Conservation (phyloP, 2,113 vertebrate genomes). For the Galeopterus variegatus region DNA sequence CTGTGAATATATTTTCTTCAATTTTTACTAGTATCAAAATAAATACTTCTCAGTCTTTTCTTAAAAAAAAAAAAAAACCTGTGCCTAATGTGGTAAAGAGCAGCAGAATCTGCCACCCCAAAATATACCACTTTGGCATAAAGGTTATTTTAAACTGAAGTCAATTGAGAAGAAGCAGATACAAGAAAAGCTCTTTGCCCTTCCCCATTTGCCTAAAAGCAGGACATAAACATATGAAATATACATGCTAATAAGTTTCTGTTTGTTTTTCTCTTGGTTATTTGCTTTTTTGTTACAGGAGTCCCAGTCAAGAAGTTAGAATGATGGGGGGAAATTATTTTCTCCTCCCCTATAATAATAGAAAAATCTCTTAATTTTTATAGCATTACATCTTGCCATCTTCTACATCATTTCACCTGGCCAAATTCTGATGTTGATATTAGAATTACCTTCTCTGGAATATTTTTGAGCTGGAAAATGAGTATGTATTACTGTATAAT, state of each 20-base stretch:
- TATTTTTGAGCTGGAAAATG: constrained; percentile 58
- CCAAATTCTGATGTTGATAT: constrained; percentile 20
- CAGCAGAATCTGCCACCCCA: not conserved
- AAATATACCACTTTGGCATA: not conserved
- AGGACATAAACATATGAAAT: not conserved
- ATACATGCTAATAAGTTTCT: not conserved
- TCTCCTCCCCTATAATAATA: not conserved
- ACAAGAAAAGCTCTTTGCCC: not conserved
- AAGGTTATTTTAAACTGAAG: not conserved
- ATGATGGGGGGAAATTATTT: not conserved
- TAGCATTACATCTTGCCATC: not conserved
- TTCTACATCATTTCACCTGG: not conserved
- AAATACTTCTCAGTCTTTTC: constrained; percentile 49
- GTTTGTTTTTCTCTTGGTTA: not conserved
- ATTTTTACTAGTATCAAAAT: constrained; percentile 33
- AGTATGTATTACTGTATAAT: not conserved
- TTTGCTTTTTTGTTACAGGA: not conserved
- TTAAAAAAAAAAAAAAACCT: constrained; percentile 52
- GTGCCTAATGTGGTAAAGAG: not conserved
- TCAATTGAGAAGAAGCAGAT: not conserved
- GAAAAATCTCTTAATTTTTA: constrained; percentile 43
- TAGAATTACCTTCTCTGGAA: constrained; percentile 27
- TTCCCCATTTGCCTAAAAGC: not conserved
- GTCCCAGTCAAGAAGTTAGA: not conserved
- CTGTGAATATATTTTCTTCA: constrained; percentile 26